Conservation (phyloP, 2,113 vertebrate genomes). For the Spilogale gracilis region DNA sequence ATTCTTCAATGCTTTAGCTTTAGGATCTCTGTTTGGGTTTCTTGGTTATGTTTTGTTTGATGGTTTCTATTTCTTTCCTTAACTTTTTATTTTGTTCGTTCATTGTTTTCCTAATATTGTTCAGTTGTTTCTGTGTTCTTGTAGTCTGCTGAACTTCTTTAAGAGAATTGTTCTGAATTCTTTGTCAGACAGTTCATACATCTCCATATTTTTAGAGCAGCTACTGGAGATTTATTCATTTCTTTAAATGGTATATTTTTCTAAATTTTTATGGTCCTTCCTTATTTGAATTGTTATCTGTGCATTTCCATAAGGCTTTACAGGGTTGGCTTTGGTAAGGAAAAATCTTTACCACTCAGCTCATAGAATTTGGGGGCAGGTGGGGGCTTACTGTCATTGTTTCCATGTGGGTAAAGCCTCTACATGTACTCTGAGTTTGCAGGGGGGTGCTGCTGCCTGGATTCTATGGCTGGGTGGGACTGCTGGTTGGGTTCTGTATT, state of each 20-base stretch:
- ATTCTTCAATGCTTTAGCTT: not conserved
- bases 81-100: not conserved
- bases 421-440: not conserved
- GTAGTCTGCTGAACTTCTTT: not conserved
- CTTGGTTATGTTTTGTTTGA: not conserved
- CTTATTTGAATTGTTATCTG: not conserved
- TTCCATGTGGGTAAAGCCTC: not conserved
- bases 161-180: not conserved
- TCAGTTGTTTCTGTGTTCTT: not conserved
- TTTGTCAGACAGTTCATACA: not conserved
- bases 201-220: not conserved
- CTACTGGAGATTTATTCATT: not conserved
- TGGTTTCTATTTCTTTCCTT: not conserved
- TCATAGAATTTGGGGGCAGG: not conserved
- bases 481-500: not conserved
- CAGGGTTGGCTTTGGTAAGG: not conserved
- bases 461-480: not conserved
- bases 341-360: not conserved
- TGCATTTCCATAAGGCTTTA: constrained; percentile 12
- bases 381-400: not conserved
- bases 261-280: not conserved
- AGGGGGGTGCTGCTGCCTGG: not conserved
- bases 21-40: not conserved
- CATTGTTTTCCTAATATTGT: not conserved
- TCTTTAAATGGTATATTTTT: not conserved